phyloP scores from a whole-genome alignment of 2,888 invertebrate species.

The Thymelicus acteon region DNA sequence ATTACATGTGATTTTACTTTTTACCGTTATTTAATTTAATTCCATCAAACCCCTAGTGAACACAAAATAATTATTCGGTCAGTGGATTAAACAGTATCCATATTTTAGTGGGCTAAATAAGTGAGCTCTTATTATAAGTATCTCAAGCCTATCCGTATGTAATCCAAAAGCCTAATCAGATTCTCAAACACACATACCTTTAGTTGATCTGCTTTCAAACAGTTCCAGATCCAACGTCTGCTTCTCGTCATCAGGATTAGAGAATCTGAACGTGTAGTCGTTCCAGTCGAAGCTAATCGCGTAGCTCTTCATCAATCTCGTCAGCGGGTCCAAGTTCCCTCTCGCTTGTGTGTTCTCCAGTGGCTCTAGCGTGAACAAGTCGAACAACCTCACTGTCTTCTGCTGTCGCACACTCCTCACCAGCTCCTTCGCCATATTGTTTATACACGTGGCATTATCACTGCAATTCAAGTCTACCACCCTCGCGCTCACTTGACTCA shows the following conservation, averaged over 20 bases:
- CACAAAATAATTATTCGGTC: too few species aligned
- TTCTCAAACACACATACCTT: slow-evolving; percentile 59
- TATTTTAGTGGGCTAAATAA: too few species aligned
- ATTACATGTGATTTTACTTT: too few species aligned
- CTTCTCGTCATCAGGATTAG: slow-evolving; percentile 73
- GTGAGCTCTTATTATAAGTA: too few species aligned
- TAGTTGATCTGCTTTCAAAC: slow-evolving; percentile 73
- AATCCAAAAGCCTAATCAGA: neutral
- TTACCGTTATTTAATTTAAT: too few species aligned
- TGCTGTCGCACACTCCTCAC: slow-evolving; percentile 79
- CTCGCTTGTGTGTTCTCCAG: slow-evolving; percentile 69
- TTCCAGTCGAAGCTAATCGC: slow-evolving; percentile 83
- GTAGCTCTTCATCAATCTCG: slow-evolving; percentile 78
- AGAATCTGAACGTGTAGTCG: slow-evolving; percentile 80
- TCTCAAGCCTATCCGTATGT: too few species aligned
- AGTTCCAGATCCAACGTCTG: slow-evolving; percentile 79
- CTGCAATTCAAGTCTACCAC: slow-evolving; percentile 79
- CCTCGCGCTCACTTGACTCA: slow-evolving; percentile 62
- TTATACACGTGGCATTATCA: slow-evolving; percentile 86
- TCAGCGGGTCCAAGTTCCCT: slow-evolving; percentile 64
- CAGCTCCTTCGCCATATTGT: slow-evolving; percentile 78
- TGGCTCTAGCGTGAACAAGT: slow-evolving; percentile 83
- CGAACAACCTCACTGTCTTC: slow-evolving; percentile 81
- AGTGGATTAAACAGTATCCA: too few species aligned
- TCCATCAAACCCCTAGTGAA: too few species aligned